These are phyloP conservation scores for Pangasius larnaudii DNA, from an alignment of 2,797 vertebrate genomes.

Conservation along the genomic window DNA sequence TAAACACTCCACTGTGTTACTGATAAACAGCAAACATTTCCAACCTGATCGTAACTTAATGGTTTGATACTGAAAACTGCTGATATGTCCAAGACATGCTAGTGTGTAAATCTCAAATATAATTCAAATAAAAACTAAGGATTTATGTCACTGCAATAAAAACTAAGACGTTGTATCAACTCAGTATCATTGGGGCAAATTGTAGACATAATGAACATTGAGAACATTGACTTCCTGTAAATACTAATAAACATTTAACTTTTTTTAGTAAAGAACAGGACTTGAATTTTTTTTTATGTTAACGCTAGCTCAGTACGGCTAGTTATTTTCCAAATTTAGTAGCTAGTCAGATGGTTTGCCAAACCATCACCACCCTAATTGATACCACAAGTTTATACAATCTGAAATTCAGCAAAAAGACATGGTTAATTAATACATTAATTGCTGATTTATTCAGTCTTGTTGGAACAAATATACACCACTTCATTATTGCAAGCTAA, in stretches of 20 bases:
- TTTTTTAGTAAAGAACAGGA: neutral
- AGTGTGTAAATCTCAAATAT: neutral
- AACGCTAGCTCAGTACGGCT: neutral
- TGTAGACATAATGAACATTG: neutral
- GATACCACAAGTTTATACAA: neutral
- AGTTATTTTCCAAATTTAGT: neutral
- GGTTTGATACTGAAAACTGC: neutral
- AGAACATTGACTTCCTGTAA: neutral
- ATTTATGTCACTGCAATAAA: neutral
- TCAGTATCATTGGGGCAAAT: neutral
- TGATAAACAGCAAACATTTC: neutral
- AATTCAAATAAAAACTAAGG: neutral
- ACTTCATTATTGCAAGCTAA: neutral
- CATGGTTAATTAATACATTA: neutral
- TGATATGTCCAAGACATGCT: neutral
- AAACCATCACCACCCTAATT: neutral
- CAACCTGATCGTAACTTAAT: neutral
- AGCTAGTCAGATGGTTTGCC: neutral
- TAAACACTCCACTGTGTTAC: neutral
- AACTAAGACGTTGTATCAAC: neutral
- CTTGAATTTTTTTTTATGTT: too few relatives aligned
- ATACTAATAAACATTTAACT: neutral
- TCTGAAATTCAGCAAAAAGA: neutral
- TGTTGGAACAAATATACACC: neutral
- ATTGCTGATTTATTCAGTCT: neutral